Conservation (phyloP, 2,113 vertebrate genomes). For the Gallinago paraguaiae region DNA sequence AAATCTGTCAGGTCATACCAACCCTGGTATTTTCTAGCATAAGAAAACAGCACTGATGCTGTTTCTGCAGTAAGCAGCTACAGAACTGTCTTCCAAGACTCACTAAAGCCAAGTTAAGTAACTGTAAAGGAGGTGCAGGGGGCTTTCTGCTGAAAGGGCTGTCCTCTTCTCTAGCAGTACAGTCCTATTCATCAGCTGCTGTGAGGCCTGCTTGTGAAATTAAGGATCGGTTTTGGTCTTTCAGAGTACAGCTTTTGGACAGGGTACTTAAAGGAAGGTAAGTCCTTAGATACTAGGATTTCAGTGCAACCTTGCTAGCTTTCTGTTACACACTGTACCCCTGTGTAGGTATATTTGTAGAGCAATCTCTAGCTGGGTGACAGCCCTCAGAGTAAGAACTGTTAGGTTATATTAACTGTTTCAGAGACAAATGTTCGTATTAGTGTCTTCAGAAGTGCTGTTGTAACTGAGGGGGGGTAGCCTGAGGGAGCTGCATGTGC, state of each 20-base stretch:
- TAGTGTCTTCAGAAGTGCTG: not conserved
- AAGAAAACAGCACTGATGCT: not conserved
- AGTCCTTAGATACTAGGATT: not conserved
- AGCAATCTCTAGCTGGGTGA: not conserved
- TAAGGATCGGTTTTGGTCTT: not conserved
- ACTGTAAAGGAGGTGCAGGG: not conserved
- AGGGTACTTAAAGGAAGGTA: not conserved
- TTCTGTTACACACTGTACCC: not conserved
- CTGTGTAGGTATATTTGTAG: not conserved
- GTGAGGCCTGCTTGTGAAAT: not conserved
- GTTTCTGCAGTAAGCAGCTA: not conserved
- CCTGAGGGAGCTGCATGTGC: rapidly evolving
- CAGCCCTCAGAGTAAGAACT: not conserved
- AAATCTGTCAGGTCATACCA: not conserved
- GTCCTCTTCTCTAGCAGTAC: not conserved
- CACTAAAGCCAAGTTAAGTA: rapidly evolving
- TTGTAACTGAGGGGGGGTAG: not conserved
- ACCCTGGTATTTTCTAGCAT: not conserved
- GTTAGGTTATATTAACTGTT: not conserved
- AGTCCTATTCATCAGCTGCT: not conserved
- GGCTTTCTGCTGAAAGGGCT: not conserved
- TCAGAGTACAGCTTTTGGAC: not conserved
- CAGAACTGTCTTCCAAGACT: not conserved
- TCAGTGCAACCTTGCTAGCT: not conserved
- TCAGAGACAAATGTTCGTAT: not conserved